Evolutionary conservation across 2,113 vertebrate genomes (phyloP).

Genomic region (Origma solitaria): DNA sequence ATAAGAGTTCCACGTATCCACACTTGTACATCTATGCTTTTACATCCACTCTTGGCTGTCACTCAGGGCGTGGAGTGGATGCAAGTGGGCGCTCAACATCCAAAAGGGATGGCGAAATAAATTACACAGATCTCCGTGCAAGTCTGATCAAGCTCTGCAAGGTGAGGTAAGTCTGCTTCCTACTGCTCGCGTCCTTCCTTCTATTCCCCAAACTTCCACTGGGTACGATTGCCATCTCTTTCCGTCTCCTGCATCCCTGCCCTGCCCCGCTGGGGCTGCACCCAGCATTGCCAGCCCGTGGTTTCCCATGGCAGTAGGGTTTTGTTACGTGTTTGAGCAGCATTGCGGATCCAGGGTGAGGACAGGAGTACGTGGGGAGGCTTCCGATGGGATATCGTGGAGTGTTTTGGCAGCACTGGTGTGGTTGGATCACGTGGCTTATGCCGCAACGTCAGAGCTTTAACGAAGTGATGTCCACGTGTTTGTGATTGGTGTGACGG

Average conservation of each 20-base stretch:
- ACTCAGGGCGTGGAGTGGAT: not conserved
- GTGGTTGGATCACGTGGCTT: not conserved
- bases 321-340: not conserved
- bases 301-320: not conserved
- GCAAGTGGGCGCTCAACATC: not conserved
- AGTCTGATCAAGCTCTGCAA: constrained; percentile 28
- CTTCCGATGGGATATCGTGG: not conserved
- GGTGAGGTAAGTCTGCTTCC: constrained; percentile 43
- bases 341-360: not conserved
- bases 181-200: not conserved
- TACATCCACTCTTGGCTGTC: not conserved
- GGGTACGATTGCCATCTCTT: not conserved
- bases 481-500: not conserved
- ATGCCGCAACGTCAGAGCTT: not conserved
- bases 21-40: not conserved
- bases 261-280: not conserved
- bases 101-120: not conserved
- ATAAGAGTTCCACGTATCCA: rapidly evolving
- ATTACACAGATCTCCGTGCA: not conserved
- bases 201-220: not conserved
- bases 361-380: not conserved
- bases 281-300: rapidly evolving
- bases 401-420: not conserved
- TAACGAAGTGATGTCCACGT: not conserved
- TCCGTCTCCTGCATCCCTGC: rapidly evolving